Evolutionary conservation across 1,140 invertebrate species (phyloP), one percentile per base, ranked within the genome.

Genomic region (Hyles vespertilio): DNA sequence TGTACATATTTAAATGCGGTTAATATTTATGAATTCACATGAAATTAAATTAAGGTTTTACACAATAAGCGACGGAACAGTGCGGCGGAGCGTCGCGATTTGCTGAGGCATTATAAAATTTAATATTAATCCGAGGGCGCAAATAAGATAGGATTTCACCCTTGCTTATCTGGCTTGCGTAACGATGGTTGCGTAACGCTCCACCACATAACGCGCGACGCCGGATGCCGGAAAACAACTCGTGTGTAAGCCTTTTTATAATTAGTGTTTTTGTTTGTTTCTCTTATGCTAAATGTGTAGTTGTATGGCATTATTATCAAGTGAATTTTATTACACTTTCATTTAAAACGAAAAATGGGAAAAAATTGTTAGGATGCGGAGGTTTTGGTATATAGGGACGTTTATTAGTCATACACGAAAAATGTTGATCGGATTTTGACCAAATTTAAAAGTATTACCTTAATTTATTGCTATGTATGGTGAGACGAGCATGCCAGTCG

Each of bases 61-160:
- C 61, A 83, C 80, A 82, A 81, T 77, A 74, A 74, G 60, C 61
- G 60, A 50, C 49, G 48, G 65, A 53, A 64, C 59, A 40, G 70
- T 58, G 65, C 61, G 61, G 52, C 69, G 74, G 62, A 61, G 69
- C 56, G 63, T 55, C 64, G 62, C 70, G 77, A 78, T 77, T 74
- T 75, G 66, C 69, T 70, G 74, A 79, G 73, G 75, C 74, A 70
- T 78, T 83, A 79, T 77, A 81, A 87, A 87, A 87, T 85, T 84
- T 81, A 87, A 87, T 83, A 81, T 85, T 81, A 85, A 85, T 85
- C 78, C 71, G 72, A 70, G 75, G 70, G 71, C 63, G 73, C 74
- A 81, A 87, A 87, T 85, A 84, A 84, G 81, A 84, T 83, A 80
- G 79, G 72, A 82, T 83, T 81, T 83, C 79, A 80, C 77, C 79